Base-by-base conservation (phyloP, 1,140 invertebrate species). In the Delia radicum region DNA sequence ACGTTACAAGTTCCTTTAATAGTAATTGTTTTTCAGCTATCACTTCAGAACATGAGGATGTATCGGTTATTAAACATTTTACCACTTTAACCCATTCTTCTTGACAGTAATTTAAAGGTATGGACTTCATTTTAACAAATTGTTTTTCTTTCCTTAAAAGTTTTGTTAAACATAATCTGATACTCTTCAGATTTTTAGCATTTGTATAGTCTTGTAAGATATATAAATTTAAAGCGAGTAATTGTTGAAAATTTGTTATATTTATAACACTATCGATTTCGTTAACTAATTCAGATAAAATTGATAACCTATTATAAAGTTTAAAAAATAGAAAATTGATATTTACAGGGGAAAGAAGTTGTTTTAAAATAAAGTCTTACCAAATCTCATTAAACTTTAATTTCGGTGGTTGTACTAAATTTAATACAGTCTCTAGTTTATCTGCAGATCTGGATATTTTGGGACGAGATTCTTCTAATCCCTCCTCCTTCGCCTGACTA, bases 11-110 rank as follows among this genome's bases (percentile, higher is more conserved):
- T 6, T 76, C 29, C 33, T 80, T 79, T 7, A 85, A 31, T 12
- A 81, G 69, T 0, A 81, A 26, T 72, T 82, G 83, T 37, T 84
- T 81, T 24, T 85, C 81, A 8, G 10, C 18, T 13, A 85, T 81
- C 42, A 81, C 77, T 18, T 81, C 78, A 10, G 77, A 78, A 69
- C 74, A 76, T 8, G 74, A 69, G 0, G 78, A 79, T 0, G 76
- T 78, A 12, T 81, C 83, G 0, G 79, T 71, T 77, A 82, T 81
- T 4, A 85, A n/a, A 55, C 81, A 76, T 21, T 75, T 73, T 6
- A 73, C 79, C 37, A 85, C 79, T 37, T 78, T 72, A 24, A 18
- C 65, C 83, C 83, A 85, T 3, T 77, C 28, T 0, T 77, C 78
- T 12, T 7, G 8, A n/a, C 78, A 46, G 69, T 73, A 78, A 27